These are phyloP conservation scores for Psittacula derbiana DNA, from an alignment of 2,797 vertebrate genomes.

Conservation along the genomic window DNA sequence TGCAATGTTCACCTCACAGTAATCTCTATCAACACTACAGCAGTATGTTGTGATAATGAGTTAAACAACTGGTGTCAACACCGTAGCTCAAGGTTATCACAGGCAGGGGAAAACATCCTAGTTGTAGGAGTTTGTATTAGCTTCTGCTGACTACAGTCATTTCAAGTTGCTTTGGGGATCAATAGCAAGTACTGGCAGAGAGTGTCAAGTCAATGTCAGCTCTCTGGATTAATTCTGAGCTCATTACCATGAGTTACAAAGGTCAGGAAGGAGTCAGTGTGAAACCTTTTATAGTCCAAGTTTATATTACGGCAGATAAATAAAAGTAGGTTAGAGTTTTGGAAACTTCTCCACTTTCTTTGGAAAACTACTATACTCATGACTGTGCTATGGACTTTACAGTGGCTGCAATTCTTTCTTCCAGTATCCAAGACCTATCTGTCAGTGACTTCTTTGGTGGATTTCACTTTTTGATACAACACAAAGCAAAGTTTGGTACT, in stretches of 20 bases:
- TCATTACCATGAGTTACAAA: conserved; percentile 43
- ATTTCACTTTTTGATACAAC: background rate
- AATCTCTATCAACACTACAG: conserved; percentile 2
- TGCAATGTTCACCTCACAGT: background rate
- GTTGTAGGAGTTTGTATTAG: background rate
- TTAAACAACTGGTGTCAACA: conserved; percentile 16
- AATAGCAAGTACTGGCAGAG: conserved; percentile 10
- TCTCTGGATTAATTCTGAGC: conserved; percentile 29
- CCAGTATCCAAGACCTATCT: background rate
- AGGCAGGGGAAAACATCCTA: background rate
- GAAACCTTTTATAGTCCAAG: conserved; percentile 26
- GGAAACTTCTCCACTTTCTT: background rate
- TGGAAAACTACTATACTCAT: background rate
- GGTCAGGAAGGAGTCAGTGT: background rate
- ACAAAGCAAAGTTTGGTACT: background rate
- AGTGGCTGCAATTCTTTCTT: background rate
- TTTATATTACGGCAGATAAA: background rate
- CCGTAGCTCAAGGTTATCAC: conserved; percentile 3
- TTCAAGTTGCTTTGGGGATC: conserved; percentile 22
- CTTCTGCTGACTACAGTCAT: background rate
- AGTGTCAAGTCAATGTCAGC: conserved; percentile 8
- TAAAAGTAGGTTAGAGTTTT: background rate
- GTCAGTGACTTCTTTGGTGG: background rate
- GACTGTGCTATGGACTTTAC: background rate
- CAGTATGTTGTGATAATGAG: background rate